Evolutionary conservation across 2,113 vertebrate genomes (phyloP).

Genomic region (Xiphophorus maculatus): DNA sequence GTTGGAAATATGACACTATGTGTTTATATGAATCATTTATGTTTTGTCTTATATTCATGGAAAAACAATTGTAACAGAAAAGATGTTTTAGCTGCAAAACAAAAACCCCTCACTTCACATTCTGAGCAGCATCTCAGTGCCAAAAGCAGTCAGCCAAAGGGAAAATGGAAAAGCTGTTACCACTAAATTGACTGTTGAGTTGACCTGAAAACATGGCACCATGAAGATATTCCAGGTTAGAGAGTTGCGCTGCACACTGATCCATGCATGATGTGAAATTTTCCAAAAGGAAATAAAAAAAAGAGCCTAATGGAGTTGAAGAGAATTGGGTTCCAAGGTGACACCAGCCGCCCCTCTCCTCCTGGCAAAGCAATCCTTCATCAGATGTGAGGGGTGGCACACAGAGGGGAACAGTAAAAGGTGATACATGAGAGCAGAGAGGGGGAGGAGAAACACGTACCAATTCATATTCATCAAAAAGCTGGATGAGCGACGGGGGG

Average conservation of each 20-base stretch:
- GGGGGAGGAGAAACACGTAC: conserved; percentile 77
- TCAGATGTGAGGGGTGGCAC: conserved; percentile 17
- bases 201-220: background rate
- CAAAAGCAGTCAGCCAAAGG: conserved; percentile 2
- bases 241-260: background rate
- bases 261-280: background rate
- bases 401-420: background rate
- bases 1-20: background rate
- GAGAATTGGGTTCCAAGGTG: conserved; percentile 50
- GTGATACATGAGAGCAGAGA: background rate
- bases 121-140: background rate
- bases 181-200: background rate
- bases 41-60: background rate
- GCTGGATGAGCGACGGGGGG: conserved; percentile 93
- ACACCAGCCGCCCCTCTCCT: conserved; percentile 2
- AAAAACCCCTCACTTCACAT: background rate
- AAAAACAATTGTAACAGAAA: background rate
- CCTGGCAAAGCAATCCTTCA: conserved; percentile 46
- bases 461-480: conserved; percentile 98
- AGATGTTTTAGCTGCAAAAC: background rate
- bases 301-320: background rate
- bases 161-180: background rate
- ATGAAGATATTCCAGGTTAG: background rate
- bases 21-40: too few species aligned
- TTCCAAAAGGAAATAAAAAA: background rate